A percentile compares a stretch with the other conserved stretches of the same genome.
phyloP scores from a whole-genome alignment of 2,113 vertebrate genomes.

The Climacteris rufus region DNA sequence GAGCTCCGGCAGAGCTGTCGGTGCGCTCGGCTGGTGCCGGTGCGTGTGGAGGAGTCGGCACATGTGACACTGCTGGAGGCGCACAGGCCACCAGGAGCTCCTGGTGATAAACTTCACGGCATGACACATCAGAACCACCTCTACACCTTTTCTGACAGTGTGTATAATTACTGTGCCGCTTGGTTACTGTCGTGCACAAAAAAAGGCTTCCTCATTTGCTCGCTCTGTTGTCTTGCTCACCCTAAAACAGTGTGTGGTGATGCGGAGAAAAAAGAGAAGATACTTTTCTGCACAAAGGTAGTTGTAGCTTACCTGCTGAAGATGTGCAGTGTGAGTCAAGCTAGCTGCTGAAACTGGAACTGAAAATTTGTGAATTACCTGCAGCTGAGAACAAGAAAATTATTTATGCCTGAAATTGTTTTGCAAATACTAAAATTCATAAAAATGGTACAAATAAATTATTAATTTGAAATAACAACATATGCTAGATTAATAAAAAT shows the following conservation, averaged over 20 bases:
- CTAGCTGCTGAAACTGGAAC: background rate
- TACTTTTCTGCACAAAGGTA: background rate
- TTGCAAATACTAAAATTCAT: background rate
- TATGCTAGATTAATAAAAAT: background rate
- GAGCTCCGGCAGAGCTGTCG: background rate
- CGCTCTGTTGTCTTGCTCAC: fast-evolving
- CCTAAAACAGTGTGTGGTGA: background rate
- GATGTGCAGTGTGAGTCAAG: background rate
- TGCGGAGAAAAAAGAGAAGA: background rate
- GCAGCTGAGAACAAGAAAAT: background rate
- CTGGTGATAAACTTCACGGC: too few species aligned
- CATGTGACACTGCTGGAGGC: fast-evolving
- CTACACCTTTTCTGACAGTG: background rate
- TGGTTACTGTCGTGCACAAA: background rate
- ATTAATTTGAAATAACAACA: background rate
- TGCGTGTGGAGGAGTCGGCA: fast-evolving
- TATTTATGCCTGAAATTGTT: fast-evolving
- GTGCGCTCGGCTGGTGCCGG: fast-evolving
- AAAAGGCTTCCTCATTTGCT: background rate
- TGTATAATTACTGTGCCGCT: background rate
- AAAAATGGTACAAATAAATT: background rate
- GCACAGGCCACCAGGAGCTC: fast-evolving
- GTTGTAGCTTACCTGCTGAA: background rate
- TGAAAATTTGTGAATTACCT: background rate
- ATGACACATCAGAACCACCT: background rate